Base-by-base conservation (phyloP, 64 coral and sea anemone species). In the Montipora cactus region DNA sequence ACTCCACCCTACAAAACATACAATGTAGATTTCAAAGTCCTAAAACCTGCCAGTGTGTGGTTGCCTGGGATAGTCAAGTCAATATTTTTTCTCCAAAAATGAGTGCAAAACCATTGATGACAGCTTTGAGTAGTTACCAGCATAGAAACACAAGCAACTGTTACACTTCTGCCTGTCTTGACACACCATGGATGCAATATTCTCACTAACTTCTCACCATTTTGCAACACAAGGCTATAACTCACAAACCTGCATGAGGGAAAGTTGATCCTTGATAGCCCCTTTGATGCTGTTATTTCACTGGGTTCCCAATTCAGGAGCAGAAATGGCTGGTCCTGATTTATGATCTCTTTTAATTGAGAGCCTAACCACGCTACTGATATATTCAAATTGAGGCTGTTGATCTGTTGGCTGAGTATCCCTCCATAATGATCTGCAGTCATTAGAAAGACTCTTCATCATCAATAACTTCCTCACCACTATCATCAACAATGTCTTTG, bases 251-350 rank as follows among this genome's bases (percentile, higher is more conserved):
- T 96, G 95, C 95, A 96, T 1, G 75, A 21, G 22, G 95, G 95
- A 8, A 96, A 59, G 37, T 74, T 69, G 70, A 96, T 88, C 80
- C 95, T 90, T 72, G 77, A 78, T 44, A 94, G 22, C 75, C 83
- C 74, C 50, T 76, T 55, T 80, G 50, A 71, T 79, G 44, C 46
- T 50, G 95, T 89, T 28, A 93, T 20, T 7, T 68, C 81, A 84
- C 94, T 96, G 44, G 95, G 95, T 82, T 93, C 81, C 95, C 95
- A 96, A 80, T 96, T 96, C 7, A 96, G 14, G 21, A 94, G 37
- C 5, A 96, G 64, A 79, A 79, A 96, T 79, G 95, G 95, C 11
- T 75, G 46, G 72, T 20, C 81, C 25, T 64, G 28, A 46, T 47
- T 87, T 14, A 96, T 58, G 48, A 89, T 48, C 5, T 70, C 79